phyloP scores from a whole-genome alignment of 2,888 invertebrate species.

The Tenthredo amoena region DNA sequence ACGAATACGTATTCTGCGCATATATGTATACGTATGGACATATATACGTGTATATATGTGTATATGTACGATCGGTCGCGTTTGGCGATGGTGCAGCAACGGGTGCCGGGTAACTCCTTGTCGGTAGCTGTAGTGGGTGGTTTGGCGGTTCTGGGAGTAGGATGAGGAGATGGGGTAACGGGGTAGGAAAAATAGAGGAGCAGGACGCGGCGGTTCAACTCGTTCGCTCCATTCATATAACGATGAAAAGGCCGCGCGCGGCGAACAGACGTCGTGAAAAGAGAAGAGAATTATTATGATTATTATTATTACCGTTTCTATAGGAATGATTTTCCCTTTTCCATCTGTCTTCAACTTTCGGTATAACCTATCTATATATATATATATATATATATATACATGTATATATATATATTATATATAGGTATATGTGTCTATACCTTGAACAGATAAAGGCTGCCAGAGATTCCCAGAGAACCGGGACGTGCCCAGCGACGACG shows the following conservation, averaged over 20 bases:
- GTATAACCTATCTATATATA: slow-evolving; percentile 53
- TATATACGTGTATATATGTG: not conserved
- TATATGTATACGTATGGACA: not conserved
- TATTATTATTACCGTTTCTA: slow-evolving; percentile 77
- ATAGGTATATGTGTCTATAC: not conserved
- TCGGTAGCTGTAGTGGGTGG: slow-evolving; percentile 23
- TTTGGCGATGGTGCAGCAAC: slow-evolving; percentile 15
- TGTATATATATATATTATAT: not conserved
- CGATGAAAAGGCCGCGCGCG: slow-evolving; percentile 74
- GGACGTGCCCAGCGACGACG: slow-evolving; percentile 37
- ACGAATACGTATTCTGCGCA: not conserved
- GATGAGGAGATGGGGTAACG: slow-evolving; percentile 54
- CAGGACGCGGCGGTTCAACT: slow-evolving; percentile 75
- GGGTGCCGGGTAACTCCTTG: slow-evolving; percentile 30
- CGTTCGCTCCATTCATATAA: slow-evolving; percentile 76
- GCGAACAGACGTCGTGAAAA: slow-evolving; percentile 74
- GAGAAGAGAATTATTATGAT: slow-evolving; percentile 77
- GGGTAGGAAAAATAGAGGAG: slow-evolving; percentile 66
- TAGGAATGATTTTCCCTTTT: slow-evolving; percentile 76
- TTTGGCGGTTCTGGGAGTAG: slow-evolving; percentile 30
- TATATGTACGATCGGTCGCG: slow-evolving; percentile 18
- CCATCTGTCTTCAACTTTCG: slow-evolving; percentile 73
- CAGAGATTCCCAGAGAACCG: slow-evolving; percentile 37
- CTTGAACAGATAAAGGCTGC: slow-evolving; percentile 25
- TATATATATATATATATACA: not conserved